Percentiles rank a stretch among this genome's conserved stretches.
These are phyloP conservation scores for Lasioglossum leucozonium DNA, from an alignment of 2,888 invertebrate genomes.

Conservation along the genomic window DNA sequence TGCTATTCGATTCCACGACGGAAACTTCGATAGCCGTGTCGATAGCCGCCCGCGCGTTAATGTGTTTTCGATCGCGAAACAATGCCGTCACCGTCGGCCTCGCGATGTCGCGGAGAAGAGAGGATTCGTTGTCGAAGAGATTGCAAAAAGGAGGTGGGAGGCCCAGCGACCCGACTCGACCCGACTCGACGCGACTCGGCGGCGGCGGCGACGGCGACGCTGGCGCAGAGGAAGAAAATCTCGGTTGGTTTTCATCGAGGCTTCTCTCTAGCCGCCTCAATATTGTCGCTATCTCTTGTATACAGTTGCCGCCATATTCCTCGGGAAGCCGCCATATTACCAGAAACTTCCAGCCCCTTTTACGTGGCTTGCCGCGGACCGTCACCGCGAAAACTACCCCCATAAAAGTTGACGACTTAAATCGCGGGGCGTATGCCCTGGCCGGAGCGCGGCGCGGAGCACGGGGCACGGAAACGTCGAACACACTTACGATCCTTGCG, in stretches of 20 bases:
- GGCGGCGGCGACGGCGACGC: slow-evolving; percentile 15
- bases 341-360: slow-evolving; percentile 76
- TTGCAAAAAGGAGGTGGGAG: slow-evolving; percentile 15
- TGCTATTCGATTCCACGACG: no score
- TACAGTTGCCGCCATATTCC: slow-evolving; percentile 83
- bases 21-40: no score
- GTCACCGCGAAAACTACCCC: slow-evolving; percentile 81
- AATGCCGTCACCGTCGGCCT: neutral
- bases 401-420: slow-evolving; percentile 83
- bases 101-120: neutral
- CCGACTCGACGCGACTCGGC: no score
- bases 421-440: slow-evolving; percentile 80
- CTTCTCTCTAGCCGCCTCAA: slow-evolving; percentile 72
- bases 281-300: slow-evolving; percentile 83
- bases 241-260: slow-evolving; percentile 62
- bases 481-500: slow-evolving; percentile 48
- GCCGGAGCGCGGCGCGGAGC: slow-evolving; percentile 16
- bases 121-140: neutral
- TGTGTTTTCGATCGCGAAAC: neutral
- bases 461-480: slow-evolving; percentile 48
- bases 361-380: slow-evolving; percentile 75
- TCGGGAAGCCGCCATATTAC: slow-evolving; percentile 81
- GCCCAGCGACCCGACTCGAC: slow-evolving; percentile 28
- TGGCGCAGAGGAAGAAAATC: slow-evolving; percentile 32
- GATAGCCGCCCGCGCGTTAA: neutral